Evolutionary conservation across 2,888 invertebrate species (phyloP).

Genomic region (Mythimna albipuncta): DNA sequence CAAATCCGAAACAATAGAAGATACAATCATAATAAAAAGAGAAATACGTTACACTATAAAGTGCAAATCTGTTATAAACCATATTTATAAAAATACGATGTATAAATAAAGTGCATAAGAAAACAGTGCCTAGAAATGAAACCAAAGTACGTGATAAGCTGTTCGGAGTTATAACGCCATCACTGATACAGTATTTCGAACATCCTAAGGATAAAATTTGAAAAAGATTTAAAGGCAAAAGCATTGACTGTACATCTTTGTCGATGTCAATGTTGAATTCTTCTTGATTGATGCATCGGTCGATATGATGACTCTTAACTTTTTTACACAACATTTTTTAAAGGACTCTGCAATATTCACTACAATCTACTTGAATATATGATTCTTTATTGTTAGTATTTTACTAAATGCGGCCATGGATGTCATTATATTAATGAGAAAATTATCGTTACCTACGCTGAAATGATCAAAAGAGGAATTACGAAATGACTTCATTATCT

Average conservation of each 20-base stretch:
- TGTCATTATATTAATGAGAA: background rate
- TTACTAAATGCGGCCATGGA: background rate
- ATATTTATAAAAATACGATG: background rate
- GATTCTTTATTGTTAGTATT: background rate
- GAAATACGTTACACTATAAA: background rate
- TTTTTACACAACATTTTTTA: background rate
- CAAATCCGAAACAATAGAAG: background rate
- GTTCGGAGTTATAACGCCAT: background rate
- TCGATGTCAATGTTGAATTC: background rate
- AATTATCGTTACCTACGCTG: background rate
- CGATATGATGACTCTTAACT: background rate
- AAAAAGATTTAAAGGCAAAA: slow-evolving; percentile 2
- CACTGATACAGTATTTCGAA: background rate
- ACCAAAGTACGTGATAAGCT: background rate
- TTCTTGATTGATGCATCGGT: background rate
- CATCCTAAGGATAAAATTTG: background rate
- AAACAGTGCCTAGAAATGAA: background rate
- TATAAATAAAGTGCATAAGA: background rate
- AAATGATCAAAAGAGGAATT: background rate
- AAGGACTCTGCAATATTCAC: background rate
- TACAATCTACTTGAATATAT: background rate
- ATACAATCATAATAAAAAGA: background rate
- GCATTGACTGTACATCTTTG: background rate
- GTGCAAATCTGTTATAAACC: background rate
- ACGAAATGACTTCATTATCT: background rate